Base-by-base conservation (phyloP, 2,888 invertebrate species). In the Flexamia atlantica region DNA sequence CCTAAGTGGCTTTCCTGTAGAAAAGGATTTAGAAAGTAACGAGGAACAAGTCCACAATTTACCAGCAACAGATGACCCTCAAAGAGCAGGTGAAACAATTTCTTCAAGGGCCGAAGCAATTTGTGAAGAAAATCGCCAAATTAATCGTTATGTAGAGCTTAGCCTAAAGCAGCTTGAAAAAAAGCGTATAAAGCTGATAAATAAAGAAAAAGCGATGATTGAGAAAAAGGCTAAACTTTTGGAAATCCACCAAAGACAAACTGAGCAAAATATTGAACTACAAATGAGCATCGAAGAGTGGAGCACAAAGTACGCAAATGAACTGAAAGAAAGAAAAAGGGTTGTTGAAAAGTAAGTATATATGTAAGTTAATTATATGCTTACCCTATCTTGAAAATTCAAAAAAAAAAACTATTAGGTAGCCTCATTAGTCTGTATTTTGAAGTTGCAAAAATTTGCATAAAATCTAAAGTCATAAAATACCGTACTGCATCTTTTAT, bases 71-170 rank as follows among this genome's bases (percentile, higher is more conserved):
- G 20, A 57, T 23, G 3, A 5, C 1, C 9, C 3, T 7, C 23
- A 23, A 23, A 4, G 23, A 20, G 23, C 2, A 23, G 23, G 17
- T 20, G 57, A 23, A 57, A 10, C 57, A 7, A 23, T 57, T 20
- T 57, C 57, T 23, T 57, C 57, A 30, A 68, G 68, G 17, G 68
- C 68, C 32, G 68, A 68, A 14, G 68, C 30, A 28, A 68, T 68
- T 30, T 68, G 68, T 68, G 30, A 68, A 30, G 68, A 68, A 68
- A 68, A 68, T 30, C 32, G 30, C 3, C 28, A 32, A 14, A 68
- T 68, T 30, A 28, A 30, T 32, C 17, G 32, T 28, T n/a, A 30
- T 68, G 68, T 68, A 7, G 32, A 68, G 30, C 32, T 32, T 7
- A 68, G 30, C 23, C 32, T 68, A 25, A 68, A 68, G 68, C 12